phyloP scores from a whole-genome alignment of 2,113 vertebrate species.

The Leptocoma aspasia region DNA sequence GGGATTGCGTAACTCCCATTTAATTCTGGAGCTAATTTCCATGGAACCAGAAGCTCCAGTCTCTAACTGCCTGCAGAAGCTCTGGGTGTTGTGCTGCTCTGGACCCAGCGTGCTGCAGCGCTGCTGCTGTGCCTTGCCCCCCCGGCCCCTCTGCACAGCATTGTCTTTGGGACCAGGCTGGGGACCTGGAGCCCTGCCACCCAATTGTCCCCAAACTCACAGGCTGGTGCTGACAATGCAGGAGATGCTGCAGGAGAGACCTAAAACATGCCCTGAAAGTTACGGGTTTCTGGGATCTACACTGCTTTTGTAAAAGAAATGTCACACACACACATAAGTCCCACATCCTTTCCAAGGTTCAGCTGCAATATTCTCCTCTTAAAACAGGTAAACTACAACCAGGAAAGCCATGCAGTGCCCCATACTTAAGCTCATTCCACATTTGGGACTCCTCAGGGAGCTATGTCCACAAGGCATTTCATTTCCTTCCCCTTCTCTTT shows the following conservation, averaged over 20 bases:
- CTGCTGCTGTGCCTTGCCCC: not conserved
- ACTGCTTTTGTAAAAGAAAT: not conserved
- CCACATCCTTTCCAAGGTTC: not conserved
- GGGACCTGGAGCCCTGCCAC: not conserved
- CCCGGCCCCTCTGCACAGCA: not conserved
- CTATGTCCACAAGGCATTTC: not conserved
- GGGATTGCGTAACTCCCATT: not conserved
- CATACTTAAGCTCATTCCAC: not conserved
- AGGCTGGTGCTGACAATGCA: not conserved
- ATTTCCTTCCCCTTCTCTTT: not conserved
- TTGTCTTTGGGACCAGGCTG: not conserved
- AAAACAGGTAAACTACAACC: not conserved
- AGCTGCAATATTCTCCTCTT: not conserved
- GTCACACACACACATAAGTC: not conserved
- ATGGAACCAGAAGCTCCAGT: not conserved
- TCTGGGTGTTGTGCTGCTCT: not conserved
- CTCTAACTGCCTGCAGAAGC: not conserved
- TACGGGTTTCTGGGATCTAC: not conserved
- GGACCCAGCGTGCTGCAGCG: rapidly evolving
- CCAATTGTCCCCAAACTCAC: not conserved
- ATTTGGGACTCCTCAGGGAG: not conserved
- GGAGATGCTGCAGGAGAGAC: not conserved
- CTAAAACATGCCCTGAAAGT: not conserved
- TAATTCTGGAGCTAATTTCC: not conserved
- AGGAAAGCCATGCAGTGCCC: not conserved